Percentiles rank a stretch among this genome's conserved stretches.
phyloP scores from a whole-genome alignment of 2,113 vertebrate genomes.

The Vulpes vulpes region DNA sequence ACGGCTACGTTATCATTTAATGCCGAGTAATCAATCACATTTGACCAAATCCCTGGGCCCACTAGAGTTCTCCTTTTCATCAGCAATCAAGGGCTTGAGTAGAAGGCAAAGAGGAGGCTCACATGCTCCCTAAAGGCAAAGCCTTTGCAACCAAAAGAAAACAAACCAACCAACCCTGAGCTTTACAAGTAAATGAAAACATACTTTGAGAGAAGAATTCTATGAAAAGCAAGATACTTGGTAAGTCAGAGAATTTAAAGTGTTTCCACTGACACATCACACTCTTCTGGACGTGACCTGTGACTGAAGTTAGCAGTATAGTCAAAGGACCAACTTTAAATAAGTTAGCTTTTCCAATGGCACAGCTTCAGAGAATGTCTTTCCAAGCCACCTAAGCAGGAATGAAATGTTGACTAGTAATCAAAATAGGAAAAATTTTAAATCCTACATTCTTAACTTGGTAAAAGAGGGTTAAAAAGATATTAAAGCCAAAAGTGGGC shows the following conservation, averaged over 20 bases:
- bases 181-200: constrained; percentile 18
- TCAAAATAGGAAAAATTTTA: neutral
- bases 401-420: neutral
- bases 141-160: neutral
- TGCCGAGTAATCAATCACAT: neutral
- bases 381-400: neutral
- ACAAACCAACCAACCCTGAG: neutral
- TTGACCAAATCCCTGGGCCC: neutral
- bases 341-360: neutral
- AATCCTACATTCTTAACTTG: neutral
- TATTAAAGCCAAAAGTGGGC: neutral
- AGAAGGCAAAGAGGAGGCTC: neutral
- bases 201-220: neutral
- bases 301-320: neutral
- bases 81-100: neutral
- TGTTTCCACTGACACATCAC: neutral
- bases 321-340: neutral
- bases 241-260: neutral
- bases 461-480: neutral
- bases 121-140: neutral
- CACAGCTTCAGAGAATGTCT: neutral
- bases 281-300: neutral
- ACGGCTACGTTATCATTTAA: neutral
- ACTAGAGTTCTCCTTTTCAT: neutral
- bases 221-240: neutral